Evolutionary conservation across 2,113 vertebrate species (phyloP).

Genomic region (Gambusia affinis): DNA sequence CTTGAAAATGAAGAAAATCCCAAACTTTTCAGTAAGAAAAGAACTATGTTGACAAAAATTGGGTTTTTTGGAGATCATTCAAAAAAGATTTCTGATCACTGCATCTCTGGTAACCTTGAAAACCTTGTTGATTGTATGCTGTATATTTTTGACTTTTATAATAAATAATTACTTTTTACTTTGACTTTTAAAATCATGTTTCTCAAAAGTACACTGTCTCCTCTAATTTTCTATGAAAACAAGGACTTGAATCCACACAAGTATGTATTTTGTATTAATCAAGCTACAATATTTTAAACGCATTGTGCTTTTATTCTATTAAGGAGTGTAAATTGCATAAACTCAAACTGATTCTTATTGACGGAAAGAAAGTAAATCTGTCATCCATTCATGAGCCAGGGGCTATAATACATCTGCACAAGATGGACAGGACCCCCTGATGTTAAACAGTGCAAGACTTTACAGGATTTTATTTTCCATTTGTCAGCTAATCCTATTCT

Average conservation of each 20-base stretch:
- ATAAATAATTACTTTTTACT: background rate
- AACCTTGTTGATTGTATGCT: background rate
- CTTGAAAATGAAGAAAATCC: too few relatives aligned
- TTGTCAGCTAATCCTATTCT: conserved; percentile 45
- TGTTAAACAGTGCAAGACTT: conserved; percentile 47
- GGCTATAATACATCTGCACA: conserved; percentile 47
- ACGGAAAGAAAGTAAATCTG: conserved; percentile 41
- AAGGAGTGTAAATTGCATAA: conserved; percentile 1
- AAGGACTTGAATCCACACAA: background rate
- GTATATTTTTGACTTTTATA: background rate
- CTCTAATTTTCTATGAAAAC: background rate
- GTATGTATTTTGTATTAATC: background rate
- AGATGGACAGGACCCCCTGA: conserved; percentile 43
- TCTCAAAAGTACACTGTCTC: background rate
- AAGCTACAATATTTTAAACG: conserved; percentile 14
- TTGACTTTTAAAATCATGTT: background rate
- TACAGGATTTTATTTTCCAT: conserved; percentile 57
- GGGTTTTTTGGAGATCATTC: too few relatives aligned
- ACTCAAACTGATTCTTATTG: conserved; percentile 18
- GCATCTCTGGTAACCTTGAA: background rate
- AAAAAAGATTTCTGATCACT: background rate
- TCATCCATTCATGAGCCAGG: conserved; percentile 33
- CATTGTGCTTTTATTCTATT: conserved; percentile 25
- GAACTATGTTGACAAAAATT: too few relatives aligned
- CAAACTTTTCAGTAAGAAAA: too few relatives aligned